Conservation (phyloP, 1,140 invertebrate species). For the Drosophila takahashii region DNA sequence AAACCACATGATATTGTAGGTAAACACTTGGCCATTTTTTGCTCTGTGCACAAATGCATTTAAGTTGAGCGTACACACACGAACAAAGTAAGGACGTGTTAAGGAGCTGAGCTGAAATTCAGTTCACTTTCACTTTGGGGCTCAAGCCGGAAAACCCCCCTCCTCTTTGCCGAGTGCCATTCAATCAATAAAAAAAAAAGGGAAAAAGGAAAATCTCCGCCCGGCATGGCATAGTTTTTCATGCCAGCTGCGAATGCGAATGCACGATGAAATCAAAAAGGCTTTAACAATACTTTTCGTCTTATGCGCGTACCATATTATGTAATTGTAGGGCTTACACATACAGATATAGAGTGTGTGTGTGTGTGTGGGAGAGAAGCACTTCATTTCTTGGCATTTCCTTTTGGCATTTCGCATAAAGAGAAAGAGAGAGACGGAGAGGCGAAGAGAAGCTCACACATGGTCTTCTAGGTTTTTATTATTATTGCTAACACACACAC, state of each 20-base stretch:
- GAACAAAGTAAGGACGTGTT: constrained; percentile 32
- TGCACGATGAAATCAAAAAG: constrained; percentile 54
- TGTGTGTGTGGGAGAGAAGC: constrained; percentile 48
- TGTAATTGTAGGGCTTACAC: constrained; percentile 72
- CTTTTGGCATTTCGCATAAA: constrained; percentile 53
- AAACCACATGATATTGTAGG: not conserved
- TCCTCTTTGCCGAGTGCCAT: not conserved
- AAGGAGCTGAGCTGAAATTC: constrained; percentile 41
- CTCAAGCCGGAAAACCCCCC: constrained; percentile 3
- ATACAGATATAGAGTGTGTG: constrained; percentile 17
- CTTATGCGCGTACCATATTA: constrained; percentile 78
- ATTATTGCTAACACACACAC: constrained; percentile 64
- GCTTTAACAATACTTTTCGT: constrained; percentile 67
- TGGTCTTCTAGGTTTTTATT: constrained; percentile 70
- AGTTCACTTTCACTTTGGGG: constrained; percentile 54
- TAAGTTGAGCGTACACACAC: constrained; percentile 1
- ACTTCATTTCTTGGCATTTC: constrained; percentile 80
- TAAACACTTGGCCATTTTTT: not conserved
- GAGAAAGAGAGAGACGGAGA: constrained; percentile 5
- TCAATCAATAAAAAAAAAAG: constrained; percentile 37
- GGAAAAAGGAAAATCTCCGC: constrained; percentile 44
- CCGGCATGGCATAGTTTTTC: constrained; percentile 45
- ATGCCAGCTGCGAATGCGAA: constrained; percentile 18
- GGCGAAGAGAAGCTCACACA: constrained; percentile 33
- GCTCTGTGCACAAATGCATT: constrained; percentile 10